Evolutionary conservation across 2,797 vertebrate genomes (phyloP), one percentile per base, ranked within the genome.

Genomic region (Pteronotus mesoamericanus): DNA sequence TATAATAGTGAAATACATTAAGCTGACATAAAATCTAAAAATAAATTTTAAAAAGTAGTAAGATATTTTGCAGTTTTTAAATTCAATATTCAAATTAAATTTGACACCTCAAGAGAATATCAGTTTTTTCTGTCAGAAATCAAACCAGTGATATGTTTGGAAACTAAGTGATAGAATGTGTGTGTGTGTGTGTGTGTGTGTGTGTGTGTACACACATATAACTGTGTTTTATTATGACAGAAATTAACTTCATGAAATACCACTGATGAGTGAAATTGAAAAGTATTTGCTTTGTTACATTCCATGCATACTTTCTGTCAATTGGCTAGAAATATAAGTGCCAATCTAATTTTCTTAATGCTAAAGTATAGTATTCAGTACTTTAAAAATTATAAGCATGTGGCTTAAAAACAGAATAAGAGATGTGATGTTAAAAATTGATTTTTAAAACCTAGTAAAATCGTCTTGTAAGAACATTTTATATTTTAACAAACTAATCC

Each of bases 191-290:
- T 42, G 57, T 14, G 9, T 22, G 24, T 34, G 42, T n/a, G 24
- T 11, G 14, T 21, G 19, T 42, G 57, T 14, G 9, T 44, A 78
- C 51, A 82, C 18, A 61, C 59, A 61, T 42, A 82, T n/a, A 61
- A 61, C 69, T 95, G 15, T 91, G 86, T 78, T 37, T 94, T 91
- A 83, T 97, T 96, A 51, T 97, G 91, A 89, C 93, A 94, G 78
- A 97, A 95, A 96, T 96, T 93, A 97, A 93, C 74, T 95, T 96
- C 79, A 86, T 94, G 75, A 94, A 96, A 94, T 93, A 89, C 86
- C 92, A 93, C 42, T 91, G 55, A 95, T 79, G 61, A 86, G 21
- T 92, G 78, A 96, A 96, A 93, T 48, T 61, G 16, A 53, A 86
- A 96, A 93, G n/a, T 88, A 93, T 75, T 92, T 89, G 68, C n/a